Percentiles rank a stretch among this genome's conserved stretches.
phyloP scores from a whole-genome alignment of 2,888 invertebrate species.

The Strigamia crassipes region DNA sequence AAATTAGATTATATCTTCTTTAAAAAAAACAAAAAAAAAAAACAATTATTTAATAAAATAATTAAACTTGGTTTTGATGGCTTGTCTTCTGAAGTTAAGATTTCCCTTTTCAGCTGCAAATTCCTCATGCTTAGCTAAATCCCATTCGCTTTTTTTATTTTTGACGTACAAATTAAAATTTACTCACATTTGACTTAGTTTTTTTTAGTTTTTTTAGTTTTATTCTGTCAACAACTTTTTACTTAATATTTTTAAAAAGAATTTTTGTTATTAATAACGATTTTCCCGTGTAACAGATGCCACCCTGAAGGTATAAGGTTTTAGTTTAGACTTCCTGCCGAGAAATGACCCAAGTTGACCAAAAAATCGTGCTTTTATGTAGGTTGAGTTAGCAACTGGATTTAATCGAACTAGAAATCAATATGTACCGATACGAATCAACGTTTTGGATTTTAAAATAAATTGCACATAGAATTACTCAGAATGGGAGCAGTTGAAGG shows the following conservation, averaged over 20 bases:
- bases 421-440: not conserved
- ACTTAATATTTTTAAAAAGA: not conserved
- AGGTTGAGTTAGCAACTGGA: not conserved
- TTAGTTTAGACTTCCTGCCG: conserved; percentile 7
- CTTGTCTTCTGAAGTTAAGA: not conserved
- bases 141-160: not conserved
- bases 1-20: not conserved
- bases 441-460: conserved; percentile 7
- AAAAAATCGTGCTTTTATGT: not conserved
- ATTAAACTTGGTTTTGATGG: not conserved
- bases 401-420: not conserved
- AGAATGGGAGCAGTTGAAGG: not conserved
- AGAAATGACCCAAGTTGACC: conserved; percentile 26
- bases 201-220: not conserved
- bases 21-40: too few relatives aligned
- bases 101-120: not conserved
- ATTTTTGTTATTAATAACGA: not conserved
- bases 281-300: not conserved
- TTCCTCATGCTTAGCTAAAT: not conserved
- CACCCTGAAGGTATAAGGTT: conserved; percentile 6
- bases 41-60: conserved; percentile 4
- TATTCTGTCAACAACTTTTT: not conserved
- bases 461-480: not conserved
- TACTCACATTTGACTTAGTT: not conserved
- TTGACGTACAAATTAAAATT: not conserved